phyloP scores from a whole-genome alignment of 2,113 vertebrate genomes.

The Phaetusa simplex region DNA sequence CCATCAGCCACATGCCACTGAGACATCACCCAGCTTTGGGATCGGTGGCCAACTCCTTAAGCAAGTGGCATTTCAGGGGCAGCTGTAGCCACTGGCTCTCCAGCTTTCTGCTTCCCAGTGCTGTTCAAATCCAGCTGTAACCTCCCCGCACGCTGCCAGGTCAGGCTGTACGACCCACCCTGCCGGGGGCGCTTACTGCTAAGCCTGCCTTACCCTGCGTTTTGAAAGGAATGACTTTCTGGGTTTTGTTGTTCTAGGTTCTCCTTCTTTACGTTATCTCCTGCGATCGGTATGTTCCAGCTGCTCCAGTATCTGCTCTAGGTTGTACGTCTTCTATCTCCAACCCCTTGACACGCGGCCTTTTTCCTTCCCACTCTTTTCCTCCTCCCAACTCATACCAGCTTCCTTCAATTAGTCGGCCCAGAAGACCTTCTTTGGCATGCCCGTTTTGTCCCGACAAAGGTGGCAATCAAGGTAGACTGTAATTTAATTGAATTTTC shows the following conservation, averaged over 20 bases:
- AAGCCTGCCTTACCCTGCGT: neutral
- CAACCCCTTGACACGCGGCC: neutral
- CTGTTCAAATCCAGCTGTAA: neutral
- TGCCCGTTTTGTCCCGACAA: neutral
- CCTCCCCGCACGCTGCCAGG: neutral
- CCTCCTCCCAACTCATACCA: neutral
- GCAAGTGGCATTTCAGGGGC: neutral
- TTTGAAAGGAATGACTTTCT: neutral
- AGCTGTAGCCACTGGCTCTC: neutral
- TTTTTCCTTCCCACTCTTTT: neutral
- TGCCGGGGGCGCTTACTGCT: neutral
- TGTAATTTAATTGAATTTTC: conserved; percentile 20
- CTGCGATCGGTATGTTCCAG: neutral
- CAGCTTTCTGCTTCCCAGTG: neutral
- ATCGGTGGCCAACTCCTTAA: fast-evolving
- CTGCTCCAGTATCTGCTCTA: neutral
- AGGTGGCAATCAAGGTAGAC: neutral
- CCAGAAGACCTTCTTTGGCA: neutral
- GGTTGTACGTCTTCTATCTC: neutral
- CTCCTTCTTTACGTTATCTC: neutral
- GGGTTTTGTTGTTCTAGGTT: neutral
- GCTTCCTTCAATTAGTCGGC: neutral
- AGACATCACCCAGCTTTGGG: neutral
- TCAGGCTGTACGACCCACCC: neutral
- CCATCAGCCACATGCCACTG: neutral